phyloP scores from a whole-genome alignment of 2,888 invertebrate genomes.

The Melitaea athalia region DNA sequence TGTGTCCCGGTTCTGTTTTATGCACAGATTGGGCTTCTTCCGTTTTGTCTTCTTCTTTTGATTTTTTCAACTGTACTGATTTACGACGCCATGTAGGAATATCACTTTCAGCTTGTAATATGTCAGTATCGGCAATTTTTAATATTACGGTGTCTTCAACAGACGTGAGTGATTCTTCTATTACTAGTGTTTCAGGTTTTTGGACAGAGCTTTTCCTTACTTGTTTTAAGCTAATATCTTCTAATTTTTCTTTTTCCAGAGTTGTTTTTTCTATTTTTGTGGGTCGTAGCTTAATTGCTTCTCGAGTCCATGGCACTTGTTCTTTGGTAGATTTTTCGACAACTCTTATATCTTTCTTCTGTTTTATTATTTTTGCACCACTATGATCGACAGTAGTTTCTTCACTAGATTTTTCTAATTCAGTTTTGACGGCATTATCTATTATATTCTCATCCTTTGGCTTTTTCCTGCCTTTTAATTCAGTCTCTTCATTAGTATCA shows the following conservation, averaged over 20 bases:
- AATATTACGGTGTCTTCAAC: conserved; percentile 82
- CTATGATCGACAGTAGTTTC: conserved; percentile 37
- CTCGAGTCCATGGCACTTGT: conserved; percentile 83
- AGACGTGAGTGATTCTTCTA: conserved; percentile 81
- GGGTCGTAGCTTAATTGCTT: conserved; percentile 83
- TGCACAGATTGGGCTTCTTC: no score
- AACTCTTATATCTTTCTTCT: conserved; percentile 52
- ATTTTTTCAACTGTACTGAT: background rate
- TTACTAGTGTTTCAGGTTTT: conserved; percentile 59
- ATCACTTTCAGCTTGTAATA: background rate
- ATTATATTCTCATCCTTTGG: background rate
- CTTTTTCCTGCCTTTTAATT: conserved; percentile 20
- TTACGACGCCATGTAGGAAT: conserved; percentile 41
- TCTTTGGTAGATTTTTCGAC: conserved; percentile 50
- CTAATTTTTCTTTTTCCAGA: conserved; percentile 79
- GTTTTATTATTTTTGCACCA: conserved; percentile 30
- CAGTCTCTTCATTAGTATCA: conserved; percentile 38
- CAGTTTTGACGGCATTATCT: background rate
- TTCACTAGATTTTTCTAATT: conserved; percentile 4
- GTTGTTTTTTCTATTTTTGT: conserved; percentile 81
- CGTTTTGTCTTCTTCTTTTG: conserved; percentile 28
- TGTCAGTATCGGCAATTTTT: conserved; percentile 51
- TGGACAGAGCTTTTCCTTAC: conserved; percentile 58
- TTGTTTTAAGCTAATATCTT: conserved; percentile 68
- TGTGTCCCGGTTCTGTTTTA: no score